These are phyloP conservation scores for Diogma glabrata DNA, from an alignment of 2,888 invertebrate species.

Conservation along the genomic window DNA sequence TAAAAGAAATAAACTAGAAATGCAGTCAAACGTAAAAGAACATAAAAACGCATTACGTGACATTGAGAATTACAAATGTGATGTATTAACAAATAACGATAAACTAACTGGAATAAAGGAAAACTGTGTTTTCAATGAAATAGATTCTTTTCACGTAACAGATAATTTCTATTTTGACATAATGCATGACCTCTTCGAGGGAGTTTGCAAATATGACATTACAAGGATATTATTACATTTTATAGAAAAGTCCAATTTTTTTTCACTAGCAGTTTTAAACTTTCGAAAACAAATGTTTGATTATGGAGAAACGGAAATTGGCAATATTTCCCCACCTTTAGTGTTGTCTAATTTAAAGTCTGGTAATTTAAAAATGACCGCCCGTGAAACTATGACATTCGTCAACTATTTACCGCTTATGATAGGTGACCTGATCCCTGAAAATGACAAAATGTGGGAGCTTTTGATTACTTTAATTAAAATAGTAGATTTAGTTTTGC, in stretches of 20 bases:
- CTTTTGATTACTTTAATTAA: neutral
- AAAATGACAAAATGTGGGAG: neutral
- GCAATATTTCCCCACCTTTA: neutral
- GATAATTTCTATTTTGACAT: neutral
- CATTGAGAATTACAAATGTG: slow-evolving; percentile 8
- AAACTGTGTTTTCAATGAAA: neutral
- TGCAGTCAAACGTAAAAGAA: neutral
- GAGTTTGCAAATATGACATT: neutral
- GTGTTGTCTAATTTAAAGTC: neutral
- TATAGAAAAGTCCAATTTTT: neutral
- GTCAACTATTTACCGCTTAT: neutral
- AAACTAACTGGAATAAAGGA: neutral
- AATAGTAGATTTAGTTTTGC: slow-evolving; percentile 1
- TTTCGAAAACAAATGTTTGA: neutral
- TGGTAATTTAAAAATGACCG: neutral
- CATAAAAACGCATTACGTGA: slow-evolving; percentile 1
- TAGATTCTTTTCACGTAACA: neutral
- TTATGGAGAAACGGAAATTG: neutral
- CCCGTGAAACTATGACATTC: neutral
- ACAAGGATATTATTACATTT: neutral
- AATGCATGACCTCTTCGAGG: neutral
- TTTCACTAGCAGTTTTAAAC: neutral
- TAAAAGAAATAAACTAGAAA: neutral
- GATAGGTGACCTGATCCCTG: neutral
- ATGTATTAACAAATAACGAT: neutral